phyloP scores from a whole-genome alignment of 2,113 vertebrate species.

The Ellobius talpinus region DNA sequence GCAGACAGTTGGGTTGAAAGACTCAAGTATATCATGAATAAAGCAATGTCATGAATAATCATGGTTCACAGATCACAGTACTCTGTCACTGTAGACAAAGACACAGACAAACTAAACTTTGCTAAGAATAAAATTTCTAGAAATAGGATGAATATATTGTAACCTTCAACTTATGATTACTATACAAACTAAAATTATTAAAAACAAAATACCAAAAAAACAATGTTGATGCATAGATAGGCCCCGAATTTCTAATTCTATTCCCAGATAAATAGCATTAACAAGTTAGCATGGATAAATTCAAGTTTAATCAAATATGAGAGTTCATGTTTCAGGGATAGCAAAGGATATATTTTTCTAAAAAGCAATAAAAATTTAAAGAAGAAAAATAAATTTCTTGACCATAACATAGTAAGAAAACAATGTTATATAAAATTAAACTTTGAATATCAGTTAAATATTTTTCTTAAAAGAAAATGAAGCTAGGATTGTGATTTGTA shows the following conservation, averaged over 20 bases:
- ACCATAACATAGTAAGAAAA: background rate
- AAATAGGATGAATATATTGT: background rate
- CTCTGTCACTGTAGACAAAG: background rate
- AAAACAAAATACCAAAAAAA: background rate
- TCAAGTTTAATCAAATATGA: background rate
- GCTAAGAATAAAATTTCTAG: background rate
- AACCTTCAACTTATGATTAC: background rate
- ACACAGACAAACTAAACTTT: background rate
- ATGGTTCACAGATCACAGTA: background rate
- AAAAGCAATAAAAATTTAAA: constrained; percentile 38
- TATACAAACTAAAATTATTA: background rate
- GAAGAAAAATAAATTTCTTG: background rate
- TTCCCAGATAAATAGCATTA: background rate
- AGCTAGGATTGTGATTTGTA: too few relatives aligned
- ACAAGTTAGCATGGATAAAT: background rate
- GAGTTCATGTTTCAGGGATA: background rate
- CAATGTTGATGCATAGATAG: background rate
- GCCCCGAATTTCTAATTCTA: background rate
- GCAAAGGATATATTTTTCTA: background rate
- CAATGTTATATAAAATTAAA: background rate
- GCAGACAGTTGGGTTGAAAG: background rate
- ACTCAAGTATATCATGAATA: background rate
- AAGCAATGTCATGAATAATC: background rate
- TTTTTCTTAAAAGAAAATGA: background rate
- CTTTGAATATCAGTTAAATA: background rate